Evolutionary conservation across 2,113 vertebrate genomes (phyloP).

Genomic region (Falco punctatus): DNA sequence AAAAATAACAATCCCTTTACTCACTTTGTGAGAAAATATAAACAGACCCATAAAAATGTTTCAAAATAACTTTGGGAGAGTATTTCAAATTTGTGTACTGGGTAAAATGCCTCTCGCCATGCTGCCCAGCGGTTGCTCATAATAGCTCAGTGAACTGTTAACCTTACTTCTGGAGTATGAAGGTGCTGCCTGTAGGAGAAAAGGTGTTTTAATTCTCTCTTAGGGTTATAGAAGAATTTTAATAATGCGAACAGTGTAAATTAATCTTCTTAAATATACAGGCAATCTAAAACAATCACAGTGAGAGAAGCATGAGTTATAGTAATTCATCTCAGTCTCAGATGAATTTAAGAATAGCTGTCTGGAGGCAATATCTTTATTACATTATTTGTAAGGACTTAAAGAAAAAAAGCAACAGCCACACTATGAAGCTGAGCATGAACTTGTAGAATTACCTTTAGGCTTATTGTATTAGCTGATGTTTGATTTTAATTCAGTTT

Average conservation of each 20-base stretch:
- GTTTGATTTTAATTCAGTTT: background rate
- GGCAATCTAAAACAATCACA: background rate
- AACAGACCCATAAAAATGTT: background rate
- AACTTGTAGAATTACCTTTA: background rate
- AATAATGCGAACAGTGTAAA: background rate
- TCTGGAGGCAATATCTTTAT: constrained; percentile 3
- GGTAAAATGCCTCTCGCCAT: background rate
- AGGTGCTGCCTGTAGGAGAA: background rate
- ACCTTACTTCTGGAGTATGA: background rate
- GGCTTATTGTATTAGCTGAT: background rate
- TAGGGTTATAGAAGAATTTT: background rate
- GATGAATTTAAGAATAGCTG: background rate
- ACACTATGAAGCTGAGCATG: background rate
- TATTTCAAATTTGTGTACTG: background rate
- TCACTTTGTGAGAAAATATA: background rate
- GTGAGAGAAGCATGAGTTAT: background rate
- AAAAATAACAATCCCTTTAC: background rate
- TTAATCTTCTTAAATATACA: constrained; percentile 14
- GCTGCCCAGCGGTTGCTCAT: background rate
- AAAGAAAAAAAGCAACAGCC: background rate
- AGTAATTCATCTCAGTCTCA: background rate
- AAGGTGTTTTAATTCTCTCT: background rate
- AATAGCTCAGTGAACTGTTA: background rate
- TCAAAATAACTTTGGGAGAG: background rate
- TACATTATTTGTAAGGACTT: background rate